Percentiles rank a stretch among this genome's conserved stretches.
phyloP scores from a whole-genome alignment of 2,888 invertebrate genomes.

The Protophormia terraenovae region DNA sequence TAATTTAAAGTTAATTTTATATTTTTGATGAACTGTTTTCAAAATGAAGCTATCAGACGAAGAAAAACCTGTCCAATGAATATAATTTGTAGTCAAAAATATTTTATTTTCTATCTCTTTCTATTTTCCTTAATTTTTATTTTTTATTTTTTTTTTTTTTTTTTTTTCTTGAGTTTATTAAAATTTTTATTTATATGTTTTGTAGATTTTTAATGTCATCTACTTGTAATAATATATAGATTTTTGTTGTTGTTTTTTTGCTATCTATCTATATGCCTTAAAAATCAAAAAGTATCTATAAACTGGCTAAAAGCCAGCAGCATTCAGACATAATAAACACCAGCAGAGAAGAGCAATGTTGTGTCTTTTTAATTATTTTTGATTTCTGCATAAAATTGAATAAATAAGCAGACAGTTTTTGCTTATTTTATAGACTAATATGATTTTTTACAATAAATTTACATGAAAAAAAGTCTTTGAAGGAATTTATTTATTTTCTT shows the following conservation, averaged over 20 bases:
- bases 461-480: conserved; percentile 67
- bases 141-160: not conserved
- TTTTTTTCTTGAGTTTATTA: not conserved
- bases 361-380: conserved; percentile 63
- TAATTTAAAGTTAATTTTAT: too few relatives aligned
- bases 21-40: not conserved
- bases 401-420: conserved; percentile 64
- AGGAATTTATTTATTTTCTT: conserved; percentile 52
- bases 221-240: conserved; percentile 67
- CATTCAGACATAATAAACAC: conserved; percentile 29
- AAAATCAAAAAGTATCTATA: conserved; percentile 68
- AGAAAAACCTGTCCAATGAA: too few relatives aligned
- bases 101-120: not conserved
- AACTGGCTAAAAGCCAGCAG: conserved; percentile 64
- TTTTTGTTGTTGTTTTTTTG: too few relatives aligned
- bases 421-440: conserved; percentile 57
- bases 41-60: too few relatives aligned
- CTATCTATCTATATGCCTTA: conserved; percentile 55
- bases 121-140: conserved; percentile 1
- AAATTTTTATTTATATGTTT: not conserved
- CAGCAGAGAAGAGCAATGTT: conserved; percentile 50
- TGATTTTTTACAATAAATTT: conserved; percentile 66
- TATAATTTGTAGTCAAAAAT: too few relatives aligned
- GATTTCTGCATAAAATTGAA: conserved; percentile 66
- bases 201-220: conserved; percentile 58